Evolutionary conservation across 30 jellyfish, hydroid and myxozoan species (phyloP).

Genomic region (Aurelia aurita complex sp. Pacific): DNA sequence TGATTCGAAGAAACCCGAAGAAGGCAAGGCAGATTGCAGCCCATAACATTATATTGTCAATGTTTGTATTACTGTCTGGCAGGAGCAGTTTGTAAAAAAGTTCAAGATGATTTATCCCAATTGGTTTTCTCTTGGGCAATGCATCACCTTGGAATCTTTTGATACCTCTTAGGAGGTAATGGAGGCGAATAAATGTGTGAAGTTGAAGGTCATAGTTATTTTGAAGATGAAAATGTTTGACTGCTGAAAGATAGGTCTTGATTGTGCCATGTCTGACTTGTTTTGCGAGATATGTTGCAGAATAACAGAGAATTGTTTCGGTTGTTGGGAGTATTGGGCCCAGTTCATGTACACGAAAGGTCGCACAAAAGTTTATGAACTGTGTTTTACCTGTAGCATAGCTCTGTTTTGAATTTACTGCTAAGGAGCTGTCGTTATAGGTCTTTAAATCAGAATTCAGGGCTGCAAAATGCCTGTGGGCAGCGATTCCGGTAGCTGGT

Average conservation of each 20-base stretch:
- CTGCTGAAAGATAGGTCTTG: neutral
- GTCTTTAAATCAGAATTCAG: neutral
- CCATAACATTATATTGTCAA: slow-evolving; percentile 13
- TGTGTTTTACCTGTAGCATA: slow-evolving; percentile 3
- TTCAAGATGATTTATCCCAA: neutral
- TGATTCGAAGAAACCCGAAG: slow-evolving; percentile 21
- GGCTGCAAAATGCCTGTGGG: neutral
- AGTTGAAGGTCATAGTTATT: neutral
- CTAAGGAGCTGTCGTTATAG: neutral
- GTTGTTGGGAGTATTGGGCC: neutral
- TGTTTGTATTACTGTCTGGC: neutral
- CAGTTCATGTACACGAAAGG: neutral
- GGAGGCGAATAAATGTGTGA: neutral
- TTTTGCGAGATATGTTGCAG: neutral
- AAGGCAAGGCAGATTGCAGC: slow-evolving; percentile 2
- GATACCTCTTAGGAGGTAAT: neutral
- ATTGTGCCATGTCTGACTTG: slow-evolving; percentile 6
- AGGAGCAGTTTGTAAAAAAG: neutral
- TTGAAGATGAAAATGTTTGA: neutral
- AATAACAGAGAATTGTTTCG: neutral
- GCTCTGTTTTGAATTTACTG: neutral
- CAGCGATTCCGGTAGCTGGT: neutral
- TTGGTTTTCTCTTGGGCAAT: neutral
- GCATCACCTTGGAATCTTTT: neutral
- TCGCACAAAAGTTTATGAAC: neutral